Percentiles rank a stretch among this genome's conserved stretches.
Evolutionary conservation across 1,140 invertebrate genomes (phyloP).

Genomic region (Metopolophium dirhodum): DNA sequence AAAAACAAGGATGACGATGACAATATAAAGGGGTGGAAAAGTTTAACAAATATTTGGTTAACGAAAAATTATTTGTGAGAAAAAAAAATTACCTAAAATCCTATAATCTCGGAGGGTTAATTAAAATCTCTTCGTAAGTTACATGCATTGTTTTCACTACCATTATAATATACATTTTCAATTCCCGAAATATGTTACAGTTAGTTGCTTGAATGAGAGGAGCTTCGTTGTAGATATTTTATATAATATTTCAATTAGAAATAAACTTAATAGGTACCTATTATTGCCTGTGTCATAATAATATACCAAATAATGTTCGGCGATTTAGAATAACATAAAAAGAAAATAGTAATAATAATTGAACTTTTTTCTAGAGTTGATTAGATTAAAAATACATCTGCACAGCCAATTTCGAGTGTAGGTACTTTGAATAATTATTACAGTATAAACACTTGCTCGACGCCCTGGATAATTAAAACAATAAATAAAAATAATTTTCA

Average conservation of each 20-base stretch:
- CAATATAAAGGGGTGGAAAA: not conserved
- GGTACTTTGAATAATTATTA: not conserved
- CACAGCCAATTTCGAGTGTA: not conserved
- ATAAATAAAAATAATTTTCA: not conserved
- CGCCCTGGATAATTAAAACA: not conserved
- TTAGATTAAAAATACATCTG: not conserved
- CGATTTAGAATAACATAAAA: not conserved
- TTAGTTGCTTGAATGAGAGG: not conserved
- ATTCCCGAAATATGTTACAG: not conserved
- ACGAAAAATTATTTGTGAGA: not conserved
- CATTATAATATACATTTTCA: not conserved
- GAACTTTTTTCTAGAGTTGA: not conserved
- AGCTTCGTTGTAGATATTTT: not conserved
- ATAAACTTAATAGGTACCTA: not conserved
- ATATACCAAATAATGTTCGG: not conserved
- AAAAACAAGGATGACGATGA: conserved; percentile 25
- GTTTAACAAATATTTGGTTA: conserved; percentile 45
- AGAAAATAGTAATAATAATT: not conserved
- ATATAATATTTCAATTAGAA: not conserved
- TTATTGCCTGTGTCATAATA: not conserved
- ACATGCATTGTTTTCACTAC: not conserved
- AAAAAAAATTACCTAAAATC: not conserved
- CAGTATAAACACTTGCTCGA: not conserved
- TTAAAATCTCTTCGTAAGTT: conserved; percentile 2
- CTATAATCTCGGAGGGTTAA: conserved; percentile 8